Conservation (phyloP, 2,113 vertebrate species). For the Scartelaos histophorus region DNA sequence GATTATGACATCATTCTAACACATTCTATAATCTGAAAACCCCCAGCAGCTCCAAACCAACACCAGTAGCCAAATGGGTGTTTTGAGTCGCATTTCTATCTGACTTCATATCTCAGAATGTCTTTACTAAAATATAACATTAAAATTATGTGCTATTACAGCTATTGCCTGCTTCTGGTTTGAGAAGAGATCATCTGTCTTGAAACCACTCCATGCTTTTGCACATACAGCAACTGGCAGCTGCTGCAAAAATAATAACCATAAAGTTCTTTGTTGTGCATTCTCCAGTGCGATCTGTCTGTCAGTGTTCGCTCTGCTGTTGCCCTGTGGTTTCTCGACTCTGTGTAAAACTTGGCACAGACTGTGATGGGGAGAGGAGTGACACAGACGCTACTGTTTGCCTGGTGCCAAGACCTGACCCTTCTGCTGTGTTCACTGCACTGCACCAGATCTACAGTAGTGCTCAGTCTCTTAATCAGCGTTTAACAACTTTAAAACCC, state of each 20-base stretch:
- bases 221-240: constrained; percentile 47
- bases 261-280: constrained; percentile 30
- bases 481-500: neutral
- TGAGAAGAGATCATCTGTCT: neutral
- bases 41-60: too few species aligned
- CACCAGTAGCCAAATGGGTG: too few species aligned
- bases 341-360: constrained; percentile 55
- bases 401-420: constrained; percentile 40
- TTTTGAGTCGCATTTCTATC: too few species aligned
- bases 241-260: constrained; percentile 43
- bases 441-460: constrained; percentile 20
- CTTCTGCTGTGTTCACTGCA: constrained; percentile 36
- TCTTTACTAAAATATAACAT: neutral
- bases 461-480: constrained; percentile 7
- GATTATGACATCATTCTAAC: too few species aligned
- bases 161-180: too few species aligned
- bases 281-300: constrained; percentile 38
- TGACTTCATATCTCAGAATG: too few species aligned
- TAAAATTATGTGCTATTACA: constrained; percentile 1
- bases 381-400: constrained; percentile 57
- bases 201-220: constrained; percentile 46
- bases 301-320: constrained; percentile 48
- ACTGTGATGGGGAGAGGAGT: constrained; percentile 24
- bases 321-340: constrained; percentile 44
- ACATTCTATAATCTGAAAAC: too few species aligned